Evolutionary conservation across 2,888 invertebrate genomes (phyloP).

Genomic region (Rutpela maculata): DNA sequence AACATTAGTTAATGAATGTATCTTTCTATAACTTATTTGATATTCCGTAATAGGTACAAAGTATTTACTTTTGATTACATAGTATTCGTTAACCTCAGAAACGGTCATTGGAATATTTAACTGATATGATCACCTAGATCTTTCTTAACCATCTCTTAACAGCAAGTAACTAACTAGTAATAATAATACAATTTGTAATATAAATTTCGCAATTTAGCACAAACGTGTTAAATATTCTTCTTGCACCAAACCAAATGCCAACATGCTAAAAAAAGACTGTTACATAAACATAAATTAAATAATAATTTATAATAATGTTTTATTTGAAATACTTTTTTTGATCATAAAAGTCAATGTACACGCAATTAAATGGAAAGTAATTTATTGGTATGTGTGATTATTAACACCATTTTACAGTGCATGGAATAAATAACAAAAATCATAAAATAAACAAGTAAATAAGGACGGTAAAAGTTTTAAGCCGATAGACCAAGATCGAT

Average conservation of each 20-base stretch:
- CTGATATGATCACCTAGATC: neutral
- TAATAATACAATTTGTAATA: constrained; percentile 2
- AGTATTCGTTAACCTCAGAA: no score
- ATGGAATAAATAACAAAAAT: constrained; percentile 15
- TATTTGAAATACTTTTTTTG: constrained; percentile 8
- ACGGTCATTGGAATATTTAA: no score
- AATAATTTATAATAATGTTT: constrained; percentile 18
- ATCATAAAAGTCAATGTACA: neutral
- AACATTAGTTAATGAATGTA: no score
- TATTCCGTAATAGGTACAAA: no score
- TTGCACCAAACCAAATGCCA: constrained; percentile 3
- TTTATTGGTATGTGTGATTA: constrained; percentile 1
- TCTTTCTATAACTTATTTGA: no score
- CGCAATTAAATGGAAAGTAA: constrained; percentile 22
- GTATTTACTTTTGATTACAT: no score
- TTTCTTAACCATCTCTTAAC: neutral
- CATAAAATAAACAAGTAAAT: neutral
- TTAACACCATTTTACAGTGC: neutral
- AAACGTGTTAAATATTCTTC: neutral
- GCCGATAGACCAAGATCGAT: neutral
- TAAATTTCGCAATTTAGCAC: neutral
- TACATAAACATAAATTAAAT: constrained; percentile 22
- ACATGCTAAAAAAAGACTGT: neutral
- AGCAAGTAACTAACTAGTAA: neutral
- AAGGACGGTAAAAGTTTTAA: neutral